Evolutionary conservation across 1,140 invertebrate species (phyloP).

Genomic region (Drosophila paulistorum): DNA sequence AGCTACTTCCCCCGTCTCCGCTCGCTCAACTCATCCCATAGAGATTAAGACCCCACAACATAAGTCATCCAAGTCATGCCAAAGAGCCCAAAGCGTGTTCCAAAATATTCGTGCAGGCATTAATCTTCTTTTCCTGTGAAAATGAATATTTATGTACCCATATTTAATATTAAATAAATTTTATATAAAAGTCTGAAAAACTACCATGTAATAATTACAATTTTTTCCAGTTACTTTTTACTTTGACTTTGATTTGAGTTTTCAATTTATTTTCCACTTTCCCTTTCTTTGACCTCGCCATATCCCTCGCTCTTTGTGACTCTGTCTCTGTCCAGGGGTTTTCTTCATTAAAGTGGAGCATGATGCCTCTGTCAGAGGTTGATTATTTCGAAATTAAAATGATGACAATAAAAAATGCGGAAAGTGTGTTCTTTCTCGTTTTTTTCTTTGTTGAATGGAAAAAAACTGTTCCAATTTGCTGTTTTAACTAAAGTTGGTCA

Average conservation of each 20-base stretch:
- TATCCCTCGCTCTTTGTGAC: neutral
- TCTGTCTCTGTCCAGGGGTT: constrained; percentile 1
- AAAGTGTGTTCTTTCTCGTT: neutral
- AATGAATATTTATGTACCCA: neutral
- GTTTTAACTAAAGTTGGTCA: neutral
- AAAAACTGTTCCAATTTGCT: neutral
- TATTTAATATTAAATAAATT: constrained; percentile 14
- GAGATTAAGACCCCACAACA: neutral
- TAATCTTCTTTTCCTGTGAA: constrained; percentile 10
- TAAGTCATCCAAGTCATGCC: constrained; percentile 14
- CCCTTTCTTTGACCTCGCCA: neutral
- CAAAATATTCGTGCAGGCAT: constrained; percentile 16
- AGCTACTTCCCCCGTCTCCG: neutral
- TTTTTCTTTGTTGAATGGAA: neutral
- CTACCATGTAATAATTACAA: neutral
- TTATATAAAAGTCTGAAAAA: neutral
- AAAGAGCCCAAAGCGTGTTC: constrained; percentile 3
- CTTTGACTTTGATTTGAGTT: constrained; percentile 15
- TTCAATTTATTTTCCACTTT: constrained; percentile 18
- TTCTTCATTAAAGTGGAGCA: constrained; percentile 14
- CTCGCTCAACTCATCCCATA: neutral
- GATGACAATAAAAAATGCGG: constrained; percentile 8
- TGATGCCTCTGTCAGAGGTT: constrained; percentile 1
- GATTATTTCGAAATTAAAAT: constrained; percentile 20
- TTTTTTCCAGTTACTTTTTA: neutral